These are phyloP conservation scores for Holothuria glaberrima DNA, from an alignment of 35 echinoderm and acorn worm species.

Conservation along the genomic window DNA sequence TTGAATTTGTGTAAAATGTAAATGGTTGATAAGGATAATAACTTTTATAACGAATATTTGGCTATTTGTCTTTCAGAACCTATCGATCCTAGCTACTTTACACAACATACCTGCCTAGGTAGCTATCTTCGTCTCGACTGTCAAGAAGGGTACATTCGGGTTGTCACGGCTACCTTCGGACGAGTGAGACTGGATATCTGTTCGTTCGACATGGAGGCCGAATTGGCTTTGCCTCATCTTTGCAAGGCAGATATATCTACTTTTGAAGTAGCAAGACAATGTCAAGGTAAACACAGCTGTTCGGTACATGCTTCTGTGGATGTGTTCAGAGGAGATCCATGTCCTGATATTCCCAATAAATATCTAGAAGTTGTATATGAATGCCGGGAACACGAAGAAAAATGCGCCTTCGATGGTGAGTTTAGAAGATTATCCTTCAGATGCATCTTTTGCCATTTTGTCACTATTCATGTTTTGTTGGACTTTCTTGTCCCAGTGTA, in stretches of 20 bases:
- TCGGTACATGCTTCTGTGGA: slow-evolving; percentile 23
- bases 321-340: slow-evolving; percentile 46
- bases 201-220: slow-evolving; percentile 16
- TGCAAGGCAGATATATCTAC: slow-evolving; percentile 58
- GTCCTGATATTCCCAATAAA: slow-evolving; percentile 50
- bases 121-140: slow-evolving; percentile 43
- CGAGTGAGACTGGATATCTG: slow-evolving; percentile 39
- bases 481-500: too few relatives aligned
- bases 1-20: not conserved
- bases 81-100: slow-evolving; percentile 9
- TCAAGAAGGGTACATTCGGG: slow-evolving; percentile 26
- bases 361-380: slow-evolving; percentile 50
- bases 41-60: too few relatives aligned
- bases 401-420: slow-evolving; percentile 56
- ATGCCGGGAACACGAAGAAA: slow-evolving; percentile 33
- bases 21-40: too few relatives aligned
- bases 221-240: not conserved
- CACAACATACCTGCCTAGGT: slow-evolving; percentile 7
- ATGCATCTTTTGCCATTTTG: not conserved
- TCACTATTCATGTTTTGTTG: not conserved
- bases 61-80: slow-evolving; percentile 35
- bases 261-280: slow-evolving; percentile 48
- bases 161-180: slow-evolving; percentile 48
- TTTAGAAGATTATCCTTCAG: not conserved
- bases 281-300: slow-evolving; percentile 35